Percentiles rank a stretch among this genome's conserved stretches.
Evolutionary conservation across 1,140 invertebrate species (phyloP).

Genomic region (Oppia nitens): DNA sequence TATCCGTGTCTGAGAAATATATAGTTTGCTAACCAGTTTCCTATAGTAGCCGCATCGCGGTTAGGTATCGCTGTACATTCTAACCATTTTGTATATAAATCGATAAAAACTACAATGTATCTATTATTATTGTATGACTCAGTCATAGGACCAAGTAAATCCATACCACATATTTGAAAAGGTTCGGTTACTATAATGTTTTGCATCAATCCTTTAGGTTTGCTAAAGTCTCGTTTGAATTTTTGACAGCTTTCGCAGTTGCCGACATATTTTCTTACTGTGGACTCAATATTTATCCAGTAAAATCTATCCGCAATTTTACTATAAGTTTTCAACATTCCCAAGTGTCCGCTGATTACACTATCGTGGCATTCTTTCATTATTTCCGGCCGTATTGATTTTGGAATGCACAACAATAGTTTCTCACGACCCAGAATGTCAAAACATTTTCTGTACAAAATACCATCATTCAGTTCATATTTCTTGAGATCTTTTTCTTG

Average conservation of each 20-base stretch:
- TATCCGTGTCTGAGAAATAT: slow-evolving; percentile 28
- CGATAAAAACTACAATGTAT: slow-evolving; percentile 21
- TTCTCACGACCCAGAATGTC: too few species aligned
- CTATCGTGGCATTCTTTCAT: slow-evolving; percentile 4
- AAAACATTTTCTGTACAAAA: too few species aligned
- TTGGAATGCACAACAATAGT: too few species aligned
- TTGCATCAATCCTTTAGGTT: slow-evolving; percentile 4
- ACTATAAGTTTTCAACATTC: neutral
- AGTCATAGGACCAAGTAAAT: slow-evolving; percentile 22
- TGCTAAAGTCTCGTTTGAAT: neutral
- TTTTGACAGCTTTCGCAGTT: slow-evolving; percentile 7
- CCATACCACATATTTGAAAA: slow-evolving; percentile 21
- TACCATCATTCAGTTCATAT: too few species aligned
- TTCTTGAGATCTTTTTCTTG: too few species aligned
- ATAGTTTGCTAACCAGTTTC: slow-evolving; percentile 21
- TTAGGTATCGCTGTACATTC: slow-evolving; percentile 18
- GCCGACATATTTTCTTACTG: neutral
- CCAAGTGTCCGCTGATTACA: slow-evolving; percentile 4
- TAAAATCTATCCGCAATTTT: neutral
- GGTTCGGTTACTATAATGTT: slow-evolving; percentile 14
- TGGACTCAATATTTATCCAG: slow-evolving; percentile 3
- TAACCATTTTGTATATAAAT: slow-evolving; percentile 23
- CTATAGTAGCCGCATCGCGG: neutral
- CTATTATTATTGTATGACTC: slow-evolving; percentile 17
- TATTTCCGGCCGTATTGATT: neutral